Evolutionary conservation across 2,888 invertebrate genomes (phyloP), one percentile per base, ranked within the genome.

Genomic region (Subacronicta megacephala): DNA sequence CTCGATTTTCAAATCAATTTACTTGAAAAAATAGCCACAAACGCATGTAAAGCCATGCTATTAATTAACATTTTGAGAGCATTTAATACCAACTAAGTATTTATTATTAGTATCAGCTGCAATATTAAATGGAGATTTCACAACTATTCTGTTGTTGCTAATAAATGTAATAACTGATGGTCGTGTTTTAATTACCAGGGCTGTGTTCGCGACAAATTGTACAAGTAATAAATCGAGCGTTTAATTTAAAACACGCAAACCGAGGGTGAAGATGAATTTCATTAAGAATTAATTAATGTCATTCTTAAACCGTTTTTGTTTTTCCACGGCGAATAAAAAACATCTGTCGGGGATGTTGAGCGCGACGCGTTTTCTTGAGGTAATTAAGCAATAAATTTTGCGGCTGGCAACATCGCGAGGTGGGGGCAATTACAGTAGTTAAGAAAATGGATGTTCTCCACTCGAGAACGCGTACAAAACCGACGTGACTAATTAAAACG

Each of bases 371-470:
- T 91, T 90, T 90, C 93, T 91, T 90, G 88, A 93, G 94, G 94
- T 94, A 94, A 94, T 94, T 94, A 94, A 94, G 94, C 84, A 94
- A 94, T 94, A 94, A 94, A 94, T 94, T 94, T 92, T 86, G 90
- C 82, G 88, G 90, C 92, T 88, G 90, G 90, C 88, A 90, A 89
- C 92, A 88, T 86, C 81, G 78, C 85, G 88, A 93, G 92, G 93
- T 93, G 88, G 92, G 90, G 93, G 89, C 91, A 89, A 91, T 93
- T 93, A 91, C 88, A 87, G 89, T 92, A 83, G 90, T 93, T 90
- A 90, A 89, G 89, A 89, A 92, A 94, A 93, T 92, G 87, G 85
- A 90, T 93, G 90, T 86, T 89, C 83, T 76, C 83, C 79, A 84
- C 84, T 84, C 77, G 77, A 83, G 81, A 71, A 66, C 55, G 77